These are phyloP conservation scores for Brachyopa scutellaris DNA, from an alignment of 2,888 invertebrate genomes.

Conservation along the genomic window DNA sequence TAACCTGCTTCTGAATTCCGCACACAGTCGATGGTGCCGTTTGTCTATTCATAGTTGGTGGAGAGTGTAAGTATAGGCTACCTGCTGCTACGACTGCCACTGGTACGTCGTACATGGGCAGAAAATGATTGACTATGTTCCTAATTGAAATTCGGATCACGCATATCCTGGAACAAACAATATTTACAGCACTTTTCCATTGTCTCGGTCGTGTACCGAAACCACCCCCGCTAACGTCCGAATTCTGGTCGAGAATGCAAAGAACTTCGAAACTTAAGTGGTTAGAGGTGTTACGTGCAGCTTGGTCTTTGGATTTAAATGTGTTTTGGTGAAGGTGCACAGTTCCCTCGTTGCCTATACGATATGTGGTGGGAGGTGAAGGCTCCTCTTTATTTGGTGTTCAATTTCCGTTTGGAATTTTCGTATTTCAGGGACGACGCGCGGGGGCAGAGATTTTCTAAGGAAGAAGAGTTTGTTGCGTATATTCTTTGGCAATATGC, in stretches of 20 bases:
- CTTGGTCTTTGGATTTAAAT: conserved; percentile 18
- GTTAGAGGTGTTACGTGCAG: conserved; percentile 67
- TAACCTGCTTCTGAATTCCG: conserved; percentile 61
- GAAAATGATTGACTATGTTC: conserved; percentile 67
- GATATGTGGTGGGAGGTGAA: background rate
- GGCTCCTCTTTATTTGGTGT: conserved; percentile 36
- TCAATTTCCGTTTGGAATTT: conserved; percentile 62
- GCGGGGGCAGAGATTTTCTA: background rate
- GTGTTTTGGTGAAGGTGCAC: background rate
- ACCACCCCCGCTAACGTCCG: background rate
- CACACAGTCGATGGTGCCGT: conserved; percentile 51
- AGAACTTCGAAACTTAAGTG: conserved; percentile 53
- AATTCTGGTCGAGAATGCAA: conserved; percentile 19
- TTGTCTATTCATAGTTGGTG: conserved; percentile 56
- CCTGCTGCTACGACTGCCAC: conserved; percentile 11
- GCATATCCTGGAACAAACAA: conserved; percentile 73
- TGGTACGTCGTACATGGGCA: conserved; percentile 31
- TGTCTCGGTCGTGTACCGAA: conserved; percentile 38
- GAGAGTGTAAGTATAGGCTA: conserved; percentile 28
- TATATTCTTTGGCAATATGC: background rate
- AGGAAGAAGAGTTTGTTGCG: conserved; percentile 28
- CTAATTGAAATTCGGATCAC: conserved; percentile 72
- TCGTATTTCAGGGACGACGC: conserved; percentile 14
- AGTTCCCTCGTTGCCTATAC: background rate
- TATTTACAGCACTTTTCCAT: conserved; percentile 72